Evolutionary conservation across 2,113 vertebrate genomes (phyloP).

Genomic region (Zosterops borbonicus): DNA sequence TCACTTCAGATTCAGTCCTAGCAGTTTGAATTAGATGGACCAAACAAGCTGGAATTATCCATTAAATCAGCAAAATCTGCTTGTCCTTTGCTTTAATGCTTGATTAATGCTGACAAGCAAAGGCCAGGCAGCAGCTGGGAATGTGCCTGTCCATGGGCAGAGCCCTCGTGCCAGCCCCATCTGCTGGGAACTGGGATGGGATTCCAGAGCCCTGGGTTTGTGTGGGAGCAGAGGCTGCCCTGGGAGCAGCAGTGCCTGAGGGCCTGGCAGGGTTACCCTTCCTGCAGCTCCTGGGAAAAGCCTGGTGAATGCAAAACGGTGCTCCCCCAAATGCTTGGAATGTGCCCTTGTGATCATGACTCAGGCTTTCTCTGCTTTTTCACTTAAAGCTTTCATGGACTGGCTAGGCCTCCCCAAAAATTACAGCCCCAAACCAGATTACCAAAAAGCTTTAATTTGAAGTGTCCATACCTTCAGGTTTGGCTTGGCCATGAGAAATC

Average conservation of each 20-base stretch:
- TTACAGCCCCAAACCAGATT: background rate
- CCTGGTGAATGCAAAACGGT: background rate
- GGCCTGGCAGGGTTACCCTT: background rate
- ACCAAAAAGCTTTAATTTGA: background rate
- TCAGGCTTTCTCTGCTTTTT: background rate
- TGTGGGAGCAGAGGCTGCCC: background rate
- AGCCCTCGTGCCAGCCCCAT: background rate
- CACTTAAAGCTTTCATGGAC: background rate
- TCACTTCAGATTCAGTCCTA: slow-evolving; percentile 46
- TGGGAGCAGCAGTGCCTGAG: accelerated
- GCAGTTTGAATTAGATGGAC: slow-evolving; percentile 41
- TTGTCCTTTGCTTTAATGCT: slow-evolving; percentile 33
- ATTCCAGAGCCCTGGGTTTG: background rate
- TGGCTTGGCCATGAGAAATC: background rate
- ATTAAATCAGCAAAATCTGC: slow-evolving; percentile 69
- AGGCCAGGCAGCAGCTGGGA: background rate
- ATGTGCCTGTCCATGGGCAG: background rate
- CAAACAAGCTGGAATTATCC: slow-evolving; percentile 62
- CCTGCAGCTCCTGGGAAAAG: background rate
- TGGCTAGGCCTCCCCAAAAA: background rate
- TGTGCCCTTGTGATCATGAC: background rate
- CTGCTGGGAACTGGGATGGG: background rate
- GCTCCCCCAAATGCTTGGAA: background rate
- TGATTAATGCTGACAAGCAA: slow-evolving; percentile 48
- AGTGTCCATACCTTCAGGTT: background rate